A percentile compares a stretch with the other conserved stretches of the same genome.
Evolutionary conservation across 2,113 vertebrate genomes (phyloP).

Genomic region (Nothocercus julius): DNA sequence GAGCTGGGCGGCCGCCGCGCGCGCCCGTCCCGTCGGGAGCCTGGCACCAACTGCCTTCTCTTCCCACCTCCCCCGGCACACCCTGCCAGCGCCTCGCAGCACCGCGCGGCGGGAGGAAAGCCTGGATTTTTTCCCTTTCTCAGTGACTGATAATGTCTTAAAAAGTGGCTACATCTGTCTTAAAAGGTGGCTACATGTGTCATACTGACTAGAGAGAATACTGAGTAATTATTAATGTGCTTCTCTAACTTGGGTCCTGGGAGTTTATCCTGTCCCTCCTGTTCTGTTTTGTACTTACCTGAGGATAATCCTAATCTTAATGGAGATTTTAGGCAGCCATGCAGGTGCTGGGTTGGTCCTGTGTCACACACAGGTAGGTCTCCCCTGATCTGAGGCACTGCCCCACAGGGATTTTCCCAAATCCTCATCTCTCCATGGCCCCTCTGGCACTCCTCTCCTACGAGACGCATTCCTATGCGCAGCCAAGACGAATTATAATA

Average conservation of each 20-base stretch:
- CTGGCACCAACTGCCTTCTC: constrained; percentile 80
- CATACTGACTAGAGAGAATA: constrained; percentile 71
- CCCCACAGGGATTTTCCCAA: not conserved
- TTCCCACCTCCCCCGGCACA: constrained; percentile 23
- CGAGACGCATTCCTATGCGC: constrained; percentile 4
- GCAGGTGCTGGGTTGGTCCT: not conserved
- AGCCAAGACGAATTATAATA: constrained; percentile 59
- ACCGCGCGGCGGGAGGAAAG: not conserved
- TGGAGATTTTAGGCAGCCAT: not conserved
- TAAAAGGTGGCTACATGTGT: constrained; percentile 68
- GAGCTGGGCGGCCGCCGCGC: constrained; percentile 53
- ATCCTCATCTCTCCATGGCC: not conserved
- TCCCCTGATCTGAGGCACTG: not conserved
- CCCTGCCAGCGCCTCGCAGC: not conserved
- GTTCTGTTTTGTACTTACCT: not conserved
- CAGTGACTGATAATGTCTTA: constrained; percentile 56
- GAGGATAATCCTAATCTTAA: not conserved
- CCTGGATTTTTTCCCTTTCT: constrained; percentile 70
- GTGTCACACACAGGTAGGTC: not conserved
- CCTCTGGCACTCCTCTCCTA: not conserved
- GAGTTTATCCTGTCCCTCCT: not conserved
- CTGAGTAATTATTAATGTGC: constrained; percentile 72
- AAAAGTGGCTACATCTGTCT: constrained; percentile 73
- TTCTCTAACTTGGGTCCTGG: not conserved
- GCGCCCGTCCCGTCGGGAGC: constrained; percentile 34